Conservation (phyloP, 2,888 invertebrate species). For the Digitonthophagus gazella region DNA sequence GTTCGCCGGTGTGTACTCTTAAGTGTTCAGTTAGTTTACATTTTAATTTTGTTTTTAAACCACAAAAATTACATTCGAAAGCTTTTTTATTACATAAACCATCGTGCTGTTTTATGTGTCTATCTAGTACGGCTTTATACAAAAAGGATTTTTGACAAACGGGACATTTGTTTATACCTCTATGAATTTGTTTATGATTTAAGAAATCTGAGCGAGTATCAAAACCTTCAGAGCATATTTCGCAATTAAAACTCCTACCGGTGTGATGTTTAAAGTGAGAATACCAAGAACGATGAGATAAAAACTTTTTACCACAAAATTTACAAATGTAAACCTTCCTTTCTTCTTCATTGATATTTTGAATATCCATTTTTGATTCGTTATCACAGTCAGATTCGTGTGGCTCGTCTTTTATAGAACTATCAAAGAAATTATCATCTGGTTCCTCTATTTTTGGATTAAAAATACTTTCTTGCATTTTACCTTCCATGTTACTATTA, state of each 20-base stretch:
- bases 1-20: constrained; percentile 20
- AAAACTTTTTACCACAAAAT: background rate
- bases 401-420: background rate
- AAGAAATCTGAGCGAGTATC: background rate
- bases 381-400: background rate
- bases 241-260: background rate
- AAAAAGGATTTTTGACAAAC: constrained; percentile 7
- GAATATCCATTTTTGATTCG: constrained; percentile 4
- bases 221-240: constrained; percentile 3
- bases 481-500: background rate
- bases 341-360: background rate
- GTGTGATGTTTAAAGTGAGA: background rate
- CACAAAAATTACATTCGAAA: constrained; percentile 1
- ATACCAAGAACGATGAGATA: background rate
- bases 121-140: constrained; percentile 11
- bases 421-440: background rate
- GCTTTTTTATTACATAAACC: background rate
- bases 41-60: background rate
- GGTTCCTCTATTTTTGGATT: background rate
- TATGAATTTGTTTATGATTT: background rate
- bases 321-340: background rate
- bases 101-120: background rate
- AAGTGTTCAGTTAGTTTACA: constrained; percentile 15
- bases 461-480: constrained; percentile 2
- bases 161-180: constrained; percentile 7